Evolutionary conservation across 1,140 invertebrate species (phyloP), one percentile per base, ranked within the genome.

Genomic region (Ganaspis sp.): DNA sequence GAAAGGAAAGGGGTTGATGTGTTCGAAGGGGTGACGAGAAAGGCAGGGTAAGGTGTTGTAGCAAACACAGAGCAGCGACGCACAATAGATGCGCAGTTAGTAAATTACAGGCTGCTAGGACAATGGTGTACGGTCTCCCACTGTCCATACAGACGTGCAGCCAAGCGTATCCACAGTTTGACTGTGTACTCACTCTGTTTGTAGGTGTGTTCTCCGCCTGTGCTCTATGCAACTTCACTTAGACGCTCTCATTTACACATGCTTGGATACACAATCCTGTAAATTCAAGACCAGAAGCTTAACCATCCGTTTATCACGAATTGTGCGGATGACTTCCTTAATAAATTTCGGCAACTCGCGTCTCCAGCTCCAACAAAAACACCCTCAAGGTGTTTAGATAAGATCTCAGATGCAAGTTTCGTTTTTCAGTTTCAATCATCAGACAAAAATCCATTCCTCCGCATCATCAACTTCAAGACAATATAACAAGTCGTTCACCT

Each of bases 71-170:
- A 80, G 81, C 75, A 79, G 74, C 76, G 73, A 79, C 69, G 80
- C 73, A 87, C 76, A 87, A 87, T 84, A 74, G 81, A 80, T 74
- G 82, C 81, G 82, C 82, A 86, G 87, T 86, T 87, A 85, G 83
- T 85, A 86, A 84, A 88, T 88, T 87, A 86, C 84, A 82, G 79
- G 78, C 80, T 79, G 81, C 69, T 73, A 64, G 76, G 75, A 85
- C 84, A 85, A 86, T 86, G 80, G 70, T 79, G 76, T 84, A 75
- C 76, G 70, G 40, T 75, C 49, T 77, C 64, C 45, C 40, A 26
- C 9, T 76, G 75, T 58, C 40, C 37, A 72, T 42, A 72, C 49
- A 49, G 45, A n/a, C n/a, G 45, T 49, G 81, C 81, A 84, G 69
- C 79, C 54, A 75, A 74, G 79, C 84, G 84, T 83, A 84, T 84